Percentiles rank a stretch among this genome's conserved stretches.
These are phyloP conservation scores for Lophotriccus pileatus DNA, from an alignment of 2,797 vertebrate genomes.

Conservation along the genomic window DNA sequence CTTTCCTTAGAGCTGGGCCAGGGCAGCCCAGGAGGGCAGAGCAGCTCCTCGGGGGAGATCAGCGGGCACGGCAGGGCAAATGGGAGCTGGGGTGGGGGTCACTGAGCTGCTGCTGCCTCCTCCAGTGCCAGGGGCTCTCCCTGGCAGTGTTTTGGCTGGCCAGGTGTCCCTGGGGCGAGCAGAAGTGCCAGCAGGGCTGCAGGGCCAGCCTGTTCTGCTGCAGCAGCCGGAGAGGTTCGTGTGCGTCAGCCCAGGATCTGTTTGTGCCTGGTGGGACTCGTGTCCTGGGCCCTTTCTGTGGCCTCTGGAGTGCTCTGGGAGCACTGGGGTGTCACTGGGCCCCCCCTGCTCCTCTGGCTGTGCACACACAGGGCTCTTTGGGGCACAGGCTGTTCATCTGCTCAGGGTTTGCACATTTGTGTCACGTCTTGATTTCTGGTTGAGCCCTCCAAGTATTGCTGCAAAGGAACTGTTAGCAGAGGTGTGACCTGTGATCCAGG, in stretches of 20 bases:
- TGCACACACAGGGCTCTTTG: neutral
- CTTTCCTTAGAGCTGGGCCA: neutral
- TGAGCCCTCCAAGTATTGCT: neutral
- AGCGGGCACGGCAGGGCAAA: neutral
- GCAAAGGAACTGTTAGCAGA: neutral
- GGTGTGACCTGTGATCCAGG: neutral
- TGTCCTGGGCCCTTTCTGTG: accelerated
- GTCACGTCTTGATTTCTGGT: accelerated
- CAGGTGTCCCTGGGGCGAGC: neutral
- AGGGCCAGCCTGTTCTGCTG: neutral
- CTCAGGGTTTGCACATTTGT: neutral
- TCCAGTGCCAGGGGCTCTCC: neutral
- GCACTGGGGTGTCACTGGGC: neutral
- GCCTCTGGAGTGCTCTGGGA: neutral
- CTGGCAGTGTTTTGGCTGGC: neutral
- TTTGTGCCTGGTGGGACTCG: accelerated
- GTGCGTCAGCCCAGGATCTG: neutral
- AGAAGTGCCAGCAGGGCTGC: accelerated
- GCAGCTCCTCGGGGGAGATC: neutral
- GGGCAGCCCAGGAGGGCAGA: neutral
- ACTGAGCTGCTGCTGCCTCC: accelerated
- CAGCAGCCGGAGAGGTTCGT: neutral
- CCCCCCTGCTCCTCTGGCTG: neutral
- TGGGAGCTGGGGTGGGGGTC: neutral
- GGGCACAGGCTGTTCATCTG: neutral